Conservation (phyloP, 2,797 vertebrate species). For the Orientallactaga sibirica region DNA sequence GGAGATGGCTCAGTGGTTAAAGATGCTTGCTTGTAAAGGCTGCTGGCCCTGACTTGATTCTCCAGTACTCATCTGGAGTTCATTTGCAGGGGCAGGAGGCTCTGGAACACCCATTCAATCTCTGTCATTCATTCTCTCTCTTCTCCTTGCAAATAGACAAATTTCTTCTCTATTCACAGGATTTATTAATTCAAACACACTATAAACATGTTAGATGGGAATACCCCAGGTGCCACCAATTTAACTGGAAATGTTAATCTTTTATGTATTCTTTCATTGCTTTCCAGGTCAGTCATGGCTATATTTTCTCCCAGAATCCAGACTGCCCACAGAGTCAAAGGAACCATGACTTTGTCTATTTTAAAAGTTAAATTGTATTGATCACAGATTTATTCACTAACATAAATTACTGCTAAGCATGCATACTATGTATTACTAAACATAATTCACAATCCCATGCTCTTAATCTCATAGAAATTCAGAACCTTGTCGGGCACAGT, state of each 20-base stretch:
- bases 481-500: too few species aligned
- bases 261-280: not conserved
- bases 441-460: not conserved
- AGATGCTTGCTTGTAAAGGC: too few species aligned
- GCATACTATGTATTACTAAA: not conserved
- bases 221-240: not conserved
- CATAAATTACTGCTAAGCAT: not conserved
- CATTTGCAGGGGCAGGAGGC: too few species aligned
- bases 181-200: not conserved
- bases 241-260: not conserved
- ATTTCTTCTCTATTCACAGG: not conserved
- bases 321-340: not conserved
- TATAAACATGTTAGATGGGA: not conserved
- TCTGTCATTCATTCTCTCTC: too few species aligned
- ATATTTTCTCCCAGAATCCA: not conserved
- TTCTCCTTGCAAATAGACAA: too few species aligned
- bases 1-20: too few species aligned
- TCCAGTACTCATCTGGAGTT: too few species aligned
- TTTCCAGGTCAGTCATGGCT: not conserved
- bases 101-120: too few species aligned
- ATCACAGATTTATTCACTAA: not conserved
- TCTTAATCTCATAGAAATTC: not conserved
- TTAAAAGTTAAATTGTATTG: not conserved
- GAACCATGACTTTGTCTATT: not conserved
- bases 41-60: too few species aligned